Percentiles rank a stretch among this genome's conserved stretches.
phyloP scores from a whole-genome alignment of 2,113 vertebrate species.

The Panurus biarmicus region DNA sequence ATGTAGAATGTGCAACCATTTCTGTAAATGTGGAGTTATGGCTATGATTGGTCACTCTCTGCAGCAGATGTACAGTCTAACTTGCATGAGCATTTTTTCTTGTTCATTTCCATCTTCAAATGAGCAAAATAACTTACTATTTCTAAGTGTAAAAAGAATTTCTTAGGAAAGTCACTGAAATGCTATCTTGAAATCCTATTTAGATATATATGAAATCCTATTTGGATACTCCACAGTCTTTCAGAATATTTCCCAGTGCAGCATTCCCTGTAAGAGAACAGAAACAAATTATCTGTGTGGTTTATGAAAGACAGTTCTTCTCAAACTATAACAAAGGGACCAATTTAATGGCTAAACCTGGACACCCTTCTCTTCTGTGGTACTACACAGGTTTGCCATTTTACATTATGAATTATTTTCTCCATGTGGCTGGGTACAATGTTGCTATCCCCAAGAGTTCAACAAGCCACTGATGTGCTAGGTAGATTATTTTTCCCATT shows the following conservation, averaged over 20 bases:
- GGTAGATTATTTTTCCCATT: background rate
- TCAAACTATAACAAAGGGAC: background rate
- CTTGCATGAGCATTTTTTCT: background rate
- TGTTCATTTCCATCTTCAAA: background rate
- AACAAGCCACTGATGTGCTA: background rate
- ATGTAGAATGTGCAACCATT: background rate
- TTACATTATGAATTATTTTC: background rate
- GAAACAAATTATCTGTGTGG: background rate
- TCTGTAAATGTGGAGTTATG: background rate
- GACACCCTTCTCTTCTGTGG: background rate
- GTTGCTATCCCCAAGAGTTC: background rate
- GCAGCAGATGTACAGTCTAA: background rate
- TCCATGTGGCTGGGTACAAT: background rate
- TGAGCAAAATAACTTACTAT: background rate
- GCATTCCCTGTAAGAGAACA: background rate
- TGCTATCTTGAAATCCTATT: background rate
- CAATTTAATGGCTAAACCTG: background rate
- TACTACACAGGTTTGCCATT: background rate
- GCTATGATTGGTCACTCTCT: background rate
- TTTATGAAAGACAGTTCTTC: background rate
- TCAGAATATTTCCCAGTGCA: background rate
- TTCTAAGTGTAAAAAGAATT: background rate
- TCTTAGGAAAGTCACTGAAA: background rate
- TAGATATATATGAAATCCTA: background rate
- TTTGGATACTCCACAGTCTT: background rate